Conservation (phyloP, 2,888 invertebrate genomes). For the Pomacea canaliculata region DNA sequence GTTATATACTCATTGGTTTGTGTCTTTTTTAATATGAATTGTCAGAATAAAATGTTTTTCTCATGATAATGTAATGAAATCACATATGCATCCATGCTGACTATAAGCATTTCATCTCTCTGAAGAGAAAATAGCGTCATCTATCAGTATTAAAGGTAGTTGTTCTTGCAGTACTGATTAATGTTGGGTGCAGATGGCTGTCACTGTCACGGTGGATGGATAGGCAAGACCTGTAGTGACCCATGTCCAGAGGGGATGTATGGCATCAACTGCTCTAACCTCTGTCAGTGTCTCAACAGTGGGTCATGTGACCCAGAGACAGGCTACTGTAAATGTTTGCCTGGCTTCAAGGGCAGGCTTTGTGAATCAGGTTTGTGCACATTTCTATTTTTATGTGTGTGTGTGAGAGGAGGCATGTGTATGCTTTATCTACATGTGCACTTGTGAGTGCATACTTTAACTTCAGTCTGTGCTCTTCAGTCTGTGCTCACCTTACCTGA, state of each 20-base stretch:
- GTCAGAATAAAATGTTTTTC: too few relatives aligned
- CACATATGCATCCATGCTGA: too few relatives aligned
- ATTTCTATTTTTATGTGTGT: background rate
- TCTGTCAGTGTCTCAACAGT: constrained; percentile 49
- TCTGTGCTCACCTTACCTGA: too few relatives aligned
- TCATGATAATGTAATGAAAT: too few relatives aligned
- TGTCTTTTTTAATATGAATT: too few relatives aligned
- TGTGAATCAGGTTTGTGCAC: constrained; percentile 47
- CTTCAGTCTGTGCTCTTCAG: too few relatives aligned
- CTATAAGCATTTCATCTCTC: too few relatives aligned
- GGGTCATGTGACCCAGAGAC: constrained; percentile 45
- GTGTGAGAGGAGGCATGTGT: background rate
- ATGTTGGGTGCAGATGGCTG: constrained; percentile 57
- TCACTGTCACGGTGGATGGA: constrained; percentile 61
- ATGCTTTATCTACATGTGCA: background rate
- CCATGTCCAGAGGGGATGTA: constrained; percentile 53
- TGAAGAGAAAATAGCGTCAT: too few relatives aligned
- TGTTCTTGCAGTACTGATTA: too few relatives aligned
- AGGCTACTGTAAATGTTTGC: constrained; percentile 50
- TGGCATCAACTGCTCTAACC: constrained; percentile 49
- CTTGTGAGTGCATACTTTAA: background rate
- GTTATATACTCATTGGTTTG: too few relatives aligned
- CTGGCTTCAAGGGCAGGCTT: constrained; percentile 48
- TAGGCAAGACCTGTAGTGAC: constrained; percentile 56
- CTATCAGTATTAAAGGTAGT: too few relatives aligned